phyloP scores from a whole-genome alignment of 1,140 invertebrate species.

The Plodia interpunctella region DNA sequence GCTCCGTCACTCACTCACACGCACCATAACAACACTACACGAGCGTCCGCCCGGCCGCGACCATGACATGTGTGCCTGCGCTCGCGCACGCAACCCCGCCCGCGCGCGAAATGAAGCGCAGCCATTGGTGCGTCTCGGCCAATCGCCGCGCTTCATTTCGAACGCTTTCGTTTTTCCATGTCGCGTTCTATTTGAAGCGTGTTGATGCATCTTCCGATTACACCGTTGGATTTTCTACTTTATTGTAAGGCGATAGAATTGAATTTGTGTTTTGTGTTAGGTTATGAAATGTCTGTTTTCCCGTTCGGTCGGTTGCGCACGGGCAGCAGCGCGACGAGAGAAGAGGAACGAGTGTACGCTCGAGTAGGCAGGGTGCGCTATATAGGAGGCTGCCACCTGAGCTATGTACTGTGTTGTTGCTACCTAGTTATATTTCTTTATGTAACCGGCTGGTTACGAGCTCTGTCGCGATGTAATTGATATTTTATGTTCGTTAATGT shows the following conservation, averaged over 20 bases:
- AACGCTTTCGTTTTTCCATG: conserved; percentile 67
- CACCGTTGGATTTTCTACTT: conserved; percentile 23
- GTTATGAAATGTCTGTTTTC: conserved; percentile 56
- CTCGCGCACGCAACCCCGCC: conserved; percentile 47
- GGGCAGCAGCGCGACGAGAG: conserved; percentile 51
- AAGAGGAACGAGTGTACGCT: conserved; percentile 28
- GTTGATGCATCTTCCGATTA: conserved; percentile 44
- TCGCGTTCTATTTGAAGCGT: conserved; percentile 69
- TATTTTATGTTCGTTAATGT: conserved; percentile 53
- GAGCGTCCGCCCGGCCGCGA: conserved; percentile 37
- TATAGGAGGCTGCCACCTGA: conserved; percentile 10
- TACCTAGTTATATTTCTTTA: conserved; percentile 12
- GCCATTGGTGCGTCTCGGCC: conserved; percentile 62
- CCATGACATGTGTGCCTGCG: conserved; percentile 48
- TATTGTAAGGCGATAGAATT: conserved; percentile 17
- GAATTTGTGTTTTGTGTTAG: conserved; percentile 2
- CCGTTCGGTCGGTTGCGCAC: conserved; percentile 66
- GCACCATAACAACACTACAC: conserved; percentile 20
- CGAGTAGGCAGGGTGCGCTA: conserved; percentile 19
- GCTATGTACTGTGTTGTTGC: conserved; percentile 19
- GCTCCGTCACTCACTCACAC: conserved; percentile 34
- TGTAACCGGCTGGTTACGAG: conserved; percentile 16
- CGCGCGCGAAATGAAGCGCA: conserved; percentile 21
- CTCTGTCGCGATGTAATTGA: conserved; percentile 48
- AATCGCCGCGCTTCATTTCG: conserved; percentile 71